A percentile compares a stretch with the other conserved stretches of the same genome.
phyloP scores from a whole-genome alignment of 2,888 invertebrate species.

The Tetropium fuscum region DNA sequence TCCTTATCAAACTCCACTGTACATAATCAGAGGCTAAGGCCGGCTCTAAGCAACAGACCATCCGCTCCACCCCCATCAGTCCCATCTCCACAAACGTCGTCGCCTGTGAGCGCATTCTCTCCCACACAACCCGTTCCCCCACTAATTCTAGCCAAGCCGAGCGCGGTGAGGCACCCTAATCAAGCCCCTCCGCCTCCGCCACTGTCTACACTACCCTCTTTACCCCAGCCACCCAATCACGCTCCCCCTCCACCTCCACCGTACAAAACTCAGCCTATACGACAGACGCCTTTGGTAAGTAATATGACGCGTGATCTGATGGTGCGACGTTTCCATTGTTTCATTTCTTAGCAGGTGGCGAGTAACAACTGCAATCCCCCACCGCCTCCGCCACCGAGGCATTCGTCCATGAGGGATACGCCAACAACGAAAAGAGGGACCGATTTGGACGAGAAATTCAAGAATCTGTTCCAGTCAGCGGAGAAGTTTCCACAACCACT shows the following conservation, averaged over 20 bases:
- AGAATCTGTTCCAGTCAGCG: conserved; percentile 73
- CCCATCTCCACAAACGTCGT: conserved; percentile 52
- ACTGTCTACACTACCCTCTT: conserved; percentile 26
- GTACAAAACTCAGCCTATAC: conserved; percentile 52
- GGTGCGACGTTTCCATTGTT: background rate
- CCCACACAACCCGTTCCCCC: conserved; percentile 47
- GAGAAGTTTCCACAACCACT: conserved; percentile 78
- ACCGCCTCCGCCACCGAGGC: conserved; percentile 73
- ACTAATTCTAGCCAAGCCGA: conserved; percentile 46
- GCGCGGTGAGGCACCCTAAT: conserved; percentile 59
- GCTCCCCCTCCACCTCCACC: conserved; percentile 58
- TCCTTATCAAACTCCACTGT: conserved; percentile 63
- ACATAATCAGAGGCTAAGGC: conserved; percentile 55
- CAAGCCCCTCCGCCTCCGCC: conserved; percentile 63
- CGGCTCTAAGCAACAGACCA: conserved; percentile 57
- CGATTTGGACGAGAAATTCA: conserved; percentile 79
- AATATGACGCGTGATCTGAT: background rate
- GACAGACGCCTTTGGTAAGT: conserved; percentile 42
- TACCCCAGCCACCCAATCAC: conserved; percentile 52
- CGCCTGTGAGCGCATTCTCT: conserved; percentile 50
- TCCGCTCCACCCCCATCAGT: conserved; percentile 63
- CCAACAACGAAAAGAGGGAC: conserved; percentile 45
- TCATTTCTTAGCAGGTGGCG: conserved; percentile 45
- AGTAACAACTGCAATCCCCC: conserved; percentile 54
- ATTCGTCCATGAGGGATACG: conserved; percentile 72